phyloP scores from a whole-genome alignment of 2,113 vertebrate genomes.

The Sterna hirundo region DNA sequence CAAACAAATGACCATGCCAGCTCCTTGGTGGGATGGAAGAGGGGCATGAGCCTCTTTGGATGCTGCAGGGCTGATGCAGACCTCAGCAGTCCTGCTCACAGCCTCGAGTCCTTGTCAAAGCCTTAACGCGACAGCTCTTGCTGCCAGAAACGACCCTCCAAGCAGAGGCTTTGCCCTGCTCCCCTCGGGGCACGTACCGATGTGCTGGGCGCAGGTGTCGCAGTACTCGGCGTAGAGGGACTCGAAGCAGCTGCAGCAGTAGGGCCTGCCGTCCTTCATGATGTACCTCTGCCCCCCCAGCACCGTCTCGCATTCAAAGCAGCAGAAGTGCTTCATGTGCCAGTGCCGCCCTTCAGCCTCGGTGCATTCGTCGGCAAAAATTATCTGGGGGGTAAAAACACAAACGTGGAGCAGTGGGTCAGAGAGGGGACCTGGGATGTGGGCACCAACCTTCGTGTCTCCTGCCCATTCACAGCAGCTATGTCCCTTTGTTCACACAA shows the following conservation, averaged over 20 bases:
- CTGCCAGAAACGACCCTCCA: neutral
- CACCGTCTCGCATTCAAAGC: slow-evolving; percentile 94
- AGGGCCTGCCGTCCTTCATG: slow-evolving; percentile 98
- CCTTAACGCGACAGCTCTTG: neutral
- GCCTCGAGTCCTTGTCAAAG: neutral
- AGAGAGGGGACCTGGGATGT: fast-evolving
- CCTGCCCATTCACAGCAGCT: fast-evolving
- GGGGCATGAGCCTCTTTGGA: neutral
- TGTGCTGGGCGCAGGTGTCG: slow-evolving; percentile 96
- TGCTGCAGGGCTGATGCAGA: neutral
- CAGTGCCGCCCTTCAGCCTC: slow-evolving; percentile 97
- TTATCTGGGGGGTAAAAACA: slow-evolving; percentile 81
- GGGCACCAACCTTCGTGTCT: neutral
- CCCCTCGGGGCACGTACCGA: slow-evolving; percentile 78
- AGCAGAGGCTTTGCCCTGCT: fast-evolving
- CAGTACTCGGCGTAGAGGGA: slow-evolving; percentile 96
- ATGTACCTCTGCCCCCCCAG: slow-evolving; percentile 98
- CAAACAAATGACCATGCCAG: neutral
- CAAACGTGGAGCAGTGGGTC: fast-evolving
- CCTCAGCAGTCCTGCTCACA: neutral
- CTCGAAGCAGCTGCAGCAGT: slow-evolving; percentile 97
- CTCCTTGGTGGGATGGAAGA: neutral
- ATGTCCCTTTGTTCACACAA: neutral
- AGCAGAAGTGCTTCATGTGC: slow-evolving; percentile 99
- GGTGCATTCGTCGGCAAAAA: slow-evolving; percentile 96